Base-by-base conservation (phyloP, 35 echinoderm and acorn worm genomes). In the Apostichopus japonicus region DNA sequence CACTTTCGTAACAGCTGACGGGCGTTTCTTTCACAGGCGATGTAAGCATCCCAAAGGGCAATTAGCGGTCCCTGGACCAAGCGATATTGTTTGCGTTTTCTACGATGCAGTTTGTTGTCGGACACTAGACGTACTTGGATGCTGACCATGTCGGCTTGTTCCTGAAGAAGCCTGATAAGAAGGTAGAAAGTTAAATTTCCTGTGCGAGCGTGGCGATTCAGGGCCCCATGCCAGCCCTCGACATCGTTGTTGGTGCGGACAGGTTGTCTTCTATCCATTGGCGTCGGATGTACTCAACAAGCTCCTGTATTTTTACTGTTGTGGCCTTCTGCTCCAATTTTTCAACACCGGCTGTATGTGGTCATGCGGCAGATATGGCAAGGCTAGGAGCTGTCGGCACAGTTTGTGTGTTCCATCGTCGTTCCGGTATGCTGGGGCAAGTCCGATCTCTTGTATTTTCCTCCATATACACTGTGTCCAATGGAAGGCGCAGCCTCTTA, bases 371-470 rank as follows among this genome's bases (percentile, higher is more conserved):
- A 87, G 22, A 63, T 83, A 95, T 4, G 84, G 92, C 27, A 93
- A 63, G 51, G 84, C 72, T 1, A 93, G 65, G 1, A 93, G 54
- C 75, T 87, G 56, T 53, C 90, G 27, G 17, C 77, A 80, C 5
- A 10, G 44, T 8, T 59, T 56, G 76, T 92, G 63, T 6, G 82
- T 87, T 6, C 78, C 90, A 9, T 91, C 80, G 73, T 93, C 86
- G 21, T 73, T 55, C 5, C 10, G 44, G 55, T 93, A 93, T 57
- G 92, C 87, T 15, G 79, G 75, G n/a, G 63, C 10, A 6, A 94
- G 56, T 10, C 90, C 94, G 8, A 87, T 24, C 61, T 95, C 80
- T 71, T 92, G 79, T 11, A 84, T 77, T 56, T 95, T 95, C 65
- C 90, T 77, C 81, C 79, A 95, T 2, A 95, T 54, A n/a, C 52